Percentiles rank a stretch among this genome's conserved stretches.
These are phyloP conservation scores for Drosophila stalkeri DNA, from an alignment of 2,888 invertebrate species.

Conservation along the genomic window DNA sequence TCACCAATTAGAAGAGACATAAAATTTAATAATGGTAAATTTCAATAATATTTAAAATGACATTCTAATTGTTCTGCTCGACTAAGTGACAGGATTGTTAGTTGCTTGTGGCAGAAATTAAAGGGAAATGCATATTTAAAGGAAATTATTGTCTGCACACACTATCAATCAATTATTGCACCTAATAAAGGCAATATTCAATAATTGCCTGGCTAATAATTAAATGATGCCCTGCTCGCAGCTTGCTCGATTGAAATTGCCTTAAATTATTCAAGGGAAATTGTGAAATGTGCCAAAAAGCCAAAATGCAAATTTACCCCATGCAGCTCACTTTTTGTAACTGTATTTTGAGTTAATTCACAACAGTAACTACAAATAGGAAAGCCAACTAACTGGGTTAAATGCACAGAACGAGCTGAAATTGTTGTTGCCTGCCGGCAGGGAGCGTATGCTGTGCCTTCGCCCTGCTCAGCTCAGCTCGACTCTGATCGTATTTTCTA, in stretches of 20 bases:
- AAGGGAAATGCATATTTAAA: neutral
- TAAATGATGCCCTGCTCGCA: neutral
- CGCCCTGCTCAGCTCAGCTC: neutral
- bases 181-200: neutral
- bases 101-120: neutral
- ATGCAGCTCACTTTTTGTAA: neutral
- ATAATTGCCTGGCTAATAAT: neutral
- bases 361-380: conserved; percentile 2
- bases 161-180: neutral
- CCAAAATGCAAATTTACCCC: neutral
- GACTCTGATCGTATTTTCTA: conserved; percentile 11
- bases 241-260: neutral
- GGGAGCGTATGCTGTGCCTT: neutral
- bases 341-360: neutral
- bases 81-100: neutral
- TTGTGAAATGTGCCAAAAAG: neutral
- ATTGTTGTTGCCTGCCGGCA: neutral
- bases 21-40: too few relatives aligned
- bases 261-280: neutral
- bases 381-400: conserved; percentile 12
- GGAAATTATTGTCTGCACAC: neutral
- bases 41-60: too few relatives aligned
- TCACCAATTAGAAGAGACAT: too few relatives aligned
- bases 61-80: too few relatives aligned
- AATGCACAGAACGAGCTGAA: neutral